Evolutionary conservation across 2,797 vertebrate genomes (phyloP).

Genomic region (Triplophysa bombifrons): DNA sequence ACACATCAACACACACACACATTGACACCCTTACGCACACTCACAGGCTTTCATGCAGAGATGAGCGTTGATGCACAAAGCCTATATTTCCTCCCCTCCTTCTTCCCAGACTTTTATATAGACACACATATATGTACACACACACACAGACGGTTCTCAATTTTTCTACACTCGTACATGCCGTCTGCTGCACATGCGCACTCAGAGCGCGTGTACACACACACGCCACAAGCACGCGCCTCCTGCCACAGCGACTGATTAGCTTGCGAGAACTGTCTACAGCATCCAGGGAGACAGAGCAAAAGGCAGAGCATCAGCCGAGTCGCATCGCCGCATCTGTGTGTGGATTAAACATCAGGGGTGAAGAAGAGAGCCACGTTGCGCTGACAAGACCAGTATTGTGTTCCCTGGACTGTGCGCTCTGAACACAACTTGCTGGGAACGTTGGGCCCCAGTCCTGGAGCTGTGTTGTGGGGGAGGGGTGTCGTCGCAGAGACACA

Average conservation of each 20-base stretch:
- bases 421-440: constrained; percentile 66
- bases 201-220: constrained; percentile 57
- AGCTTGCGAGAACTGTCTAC: constrained; percentile 80
- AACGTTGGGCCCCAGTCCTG: constrained; percentile 75
- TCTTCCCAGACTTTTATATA: constrained; percentile 23
- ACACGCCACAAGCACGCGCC: constrained; percentile 68
- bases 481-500: constrained; percentile 70
- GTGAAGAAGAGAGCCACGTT: constrained; percentile 61
- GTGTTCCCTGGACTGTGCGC: constrained; percentile 40
- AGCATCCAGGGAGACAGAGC: constrained; percentile 78
- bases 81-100: constrained; percentile 23
- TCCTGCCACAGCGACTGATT: constrained; percentile 79
- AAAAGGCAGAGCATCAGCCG: constrained; percentile 69
- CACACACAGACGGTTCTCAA: constrained; percentile 17
- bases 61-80: constrained; percentile 22
- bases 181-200: constrained; percentile 75
- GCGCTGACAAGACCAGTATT: constrained; percentile 64
- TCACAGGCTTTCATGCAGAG: constrained; percentile 55
- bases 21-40: constrained; percentile 67
- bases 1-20: constrained; percentile 55
- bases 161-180: constrained; percentile 75
- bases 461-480: constrained; percentile 76
- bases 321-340: constrained; percentile 53
- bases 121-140: constrained; percentile 8
- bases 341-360: constrained; percentile 67